A percentile compares a stretch with the other conserved stretches of the same genome.
These are phyloP conservation scores for Callyntrura guangdongensis DNA, from an alignment of 2,888 invertebrate species.

Conservation along the genomic window DNA sequence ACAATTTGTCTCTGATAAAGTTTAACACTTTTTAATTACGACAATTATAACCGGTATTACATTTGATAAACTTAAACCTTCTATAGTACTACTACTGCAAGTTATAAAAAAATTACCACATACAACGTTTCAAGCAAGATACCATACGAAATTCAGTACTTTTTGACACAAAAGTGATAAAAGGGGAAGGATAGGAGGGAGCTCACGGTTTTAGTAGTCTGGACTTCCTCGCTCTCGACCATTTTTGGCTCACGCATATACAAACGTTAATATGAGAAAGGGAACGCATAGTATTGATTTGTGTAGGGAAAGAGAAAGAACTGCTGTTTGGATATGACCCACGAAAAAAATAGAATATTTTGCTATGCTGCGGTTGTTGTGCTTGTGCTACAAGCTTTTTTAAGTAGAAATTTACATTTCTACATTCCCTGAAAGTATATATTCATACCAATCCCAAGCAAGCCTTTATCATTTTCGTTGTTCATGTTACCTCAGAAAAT, in stretches of 20 bases:
- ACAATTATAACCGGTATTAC: constrained; percentile 36
- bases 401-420: neutral
- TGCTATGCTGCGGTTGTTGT: neutral
- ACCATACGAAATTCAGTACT: constrained; percentile 34
- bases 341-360: constrained; percentile 20
- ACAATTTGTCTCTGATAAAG: neutral
- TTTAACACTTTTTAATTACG: constrained; percentile 6
- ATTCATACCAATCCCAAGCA: neutral
- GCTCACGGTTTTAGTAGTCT: neutral
- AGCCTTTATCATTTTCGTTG: neutral
- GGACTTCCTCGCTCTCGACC: neutral
- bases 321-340: constrained; percentile 1
- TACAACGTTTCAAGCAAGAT: constrained; percentile 3
- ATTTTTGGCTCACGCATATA: neutral
- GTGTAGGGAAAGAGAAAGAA: neutral
- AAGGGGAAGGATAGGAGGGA: neutral
- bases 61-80: constrained; percentile 4
- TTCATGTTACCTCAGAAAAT: neutral
- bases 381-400: neutral
- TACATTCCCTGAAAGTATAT: neutral
- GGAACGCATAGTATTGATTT: constrained; percentile 42
- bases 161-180: constrained; percentile 47
- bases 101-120: constrained; percentile 17
- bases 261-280: constrained; percentile 11
- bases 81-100: constrained; percentile 6